Evolutionary conservation across 2,888 invertebrate genomes (phyloP), one percentile per base, ranked within the genome.

Genomic region (Drosophila kuntzei): DNA sequence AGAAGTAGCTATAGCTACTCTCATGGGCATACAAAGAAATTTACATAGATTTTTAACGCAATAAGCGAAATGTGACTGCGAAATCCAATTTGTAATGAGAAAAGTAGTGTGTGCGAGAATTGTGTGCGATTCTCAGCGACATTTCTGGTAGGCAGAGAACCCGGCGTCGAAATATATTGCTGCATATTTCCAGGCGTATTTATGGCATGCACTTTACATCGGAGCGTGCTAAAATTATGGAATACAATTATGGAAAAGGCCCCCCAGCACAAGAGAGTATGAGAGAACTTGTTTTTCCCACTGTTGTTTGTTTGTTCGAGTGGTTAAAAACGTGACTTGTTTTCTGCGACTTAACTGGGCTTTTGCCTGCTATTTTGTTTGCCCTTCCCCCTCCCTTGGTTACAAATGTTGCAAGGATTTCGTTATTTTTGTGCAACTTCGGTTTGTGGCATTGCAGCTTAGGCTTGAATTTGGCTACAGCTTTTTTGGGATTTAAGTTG

Each of bases 11-110:
- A 44, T 29, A 50, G 51, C 22, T 64, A 37, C 47, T 53, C 64
- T 49, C 64, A 53, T 74, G 76, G 64, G 77, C 85, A 79, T 76
- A 75, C 75, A 80, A 74, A 71, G 82, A 82, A 85, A 80, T 85
- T 80, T 85, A 71, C 83, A 85, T 83, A 82, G 83, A 85, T 83
- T 82, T 80, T 76, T 71, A 83, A 79, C 79, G 76, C 79, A 85
- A 85, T 85, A 85, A 86, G 86, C 84, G 71, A 86, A 85, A 86
- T 86, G 86, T 82, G 82, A 86, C 86, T 84, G 68, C 82, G 58
- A 85, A 86, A 85, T 85, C 84, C 85, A 85, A 85, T 86, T 85
- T 85, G 80, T 86, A 86, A 83, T 83, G 83, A 83, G 83, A 79
- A 85, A 83, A 83, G 80, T 82, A 82, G 72, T 79, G 79, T 79